A percentile compares a stretch with the other conserved stretches of the same genome.
Conservation (phyloP, 2,797 vertebrate species). For the Microchirus variegatus region DNA sequence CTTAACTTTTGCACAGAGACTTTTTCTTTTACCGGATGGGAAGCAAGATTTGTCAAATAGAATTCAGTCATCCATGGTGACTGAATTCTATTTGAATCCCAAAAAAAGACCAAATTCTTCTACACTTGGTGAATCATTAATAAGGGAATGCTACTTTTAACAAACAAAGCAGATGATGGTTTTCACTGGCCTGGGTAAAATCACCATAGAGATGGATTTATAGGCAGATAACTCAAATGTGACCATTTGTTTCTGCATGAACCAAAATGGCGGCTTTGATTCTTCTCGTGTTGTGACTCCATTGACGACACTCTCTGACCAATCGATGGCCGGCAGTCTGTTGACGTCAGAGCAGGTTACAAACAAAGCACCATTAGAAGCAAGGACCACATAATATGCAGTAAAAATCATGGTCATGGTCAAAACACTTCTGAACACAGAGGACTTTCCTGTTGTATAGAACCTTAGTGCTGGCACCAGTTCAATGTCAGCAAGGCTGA, state of each 20-base stretch:
- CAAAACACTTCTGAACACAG: neutral
- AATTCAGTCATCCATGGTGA: constrained; percentile 44
- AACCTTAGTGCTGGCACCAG: neutral
- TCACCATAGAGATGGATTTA: constrained; percentile 14
- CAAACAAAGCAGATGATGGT: constrained; percentile 46
- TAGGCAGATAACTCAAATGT: constrained; percentile 16
- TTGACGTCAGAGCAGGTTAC: neutral
- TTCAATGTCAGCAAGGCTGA: neutral
- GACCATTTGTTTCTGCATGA: constrained; percentile 9
- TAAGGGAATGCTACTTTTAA: constrained; percentile 56
- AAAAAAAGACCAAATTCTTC: constrained; percentile 51
- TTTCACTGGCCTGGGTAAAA: constrained; percentile 51
- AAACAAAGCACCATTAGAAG: neutral
- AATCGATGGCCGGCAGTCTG: neutral
- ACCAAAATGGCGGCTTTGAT: constrained; percentile 6
- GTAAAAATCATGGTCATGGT: neutral
- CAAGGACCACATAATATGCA: neutral
- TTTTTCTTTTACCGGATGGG: constrained; percentile 23
- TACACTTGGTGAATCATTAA: constrained; percentile 60
- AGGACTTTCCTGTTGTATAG: neutral
- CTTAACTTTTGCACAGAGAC: constrained; percentile 50
- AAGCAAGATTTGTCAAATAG: constrained; percentile 58
- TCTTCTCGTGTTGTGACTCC: constrained; percentile 1
- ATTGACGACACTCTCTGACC: too few species aligned
- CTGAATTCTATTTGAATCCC: constrained; percentile 56